phyloP scores from a whole-genome alignment of 92 coral and sea anemone species.

The Palythoa grandiflora region DNA sequence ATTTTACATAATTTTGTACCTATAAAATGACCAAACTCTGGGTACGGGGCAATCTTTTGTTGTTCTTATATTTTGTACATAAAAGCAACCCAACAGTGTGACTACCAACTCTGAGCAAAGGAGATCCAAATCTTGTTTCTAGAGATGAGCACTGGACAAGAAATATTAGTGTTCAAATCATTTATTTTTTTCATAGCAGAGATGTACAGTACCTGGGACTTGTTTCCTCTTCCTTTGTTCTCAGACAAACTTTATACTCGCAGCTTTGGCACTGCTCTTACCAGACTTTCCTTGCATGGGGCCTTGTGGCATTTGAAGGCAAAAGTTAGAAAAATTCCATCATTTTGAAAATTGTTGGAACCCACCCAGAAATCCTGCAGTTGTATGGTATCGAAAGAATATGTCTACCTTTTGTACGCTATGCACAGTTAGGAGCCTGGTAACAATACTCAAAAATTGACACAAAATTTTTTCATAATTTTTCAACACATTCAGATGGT shows the following conservation, averaged over 20 bases:
- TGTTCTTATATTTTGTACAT: neutral
- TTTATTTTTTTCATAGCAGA: too few relatives aligned
- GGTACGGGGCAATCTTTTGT: neutral
- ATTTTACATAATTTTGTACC: neutral
- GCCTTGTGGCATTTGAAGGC: too few relatives aligned
- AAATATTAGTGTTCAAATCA: neutral
- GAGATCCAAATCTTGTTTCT: neutral
- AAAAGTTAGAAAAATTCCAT: too few relatives aligned
- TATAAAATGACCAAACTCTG: neutral
- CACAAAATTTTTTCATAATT: neutral
- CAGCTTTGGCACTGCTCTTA: too few relatives aligned
- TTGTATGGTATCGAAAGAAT: neutral
- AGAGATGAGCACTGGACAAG: neutral
- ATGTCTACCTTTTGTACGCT: neutral
- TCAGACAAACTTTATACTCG: too few relatives aligned
- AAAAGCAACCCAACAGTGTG: neutral
- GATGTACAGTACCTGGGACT: too few relatives aligned
- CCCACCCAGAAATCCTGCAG: too few relatives aligned
- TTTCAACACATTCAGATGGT: constrained; percentile 66
- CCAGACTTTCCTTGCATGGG: too few relatives aligned
- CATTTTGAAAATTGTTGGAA: too few relatives aligned
- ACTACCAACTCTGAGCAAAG: neutral
- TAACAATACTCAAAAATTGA: too few relatives aligned
- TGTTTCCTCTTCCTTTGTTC: too few relatives aligned
- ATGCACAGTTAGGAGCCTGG: too few relatives aligned